Evolutionary conservation across 1,140 invertebrate genomes (phyloP), one percentile per base, ranked within the genome.

Genomic region (Drosophila lacteicornis): DNA sequence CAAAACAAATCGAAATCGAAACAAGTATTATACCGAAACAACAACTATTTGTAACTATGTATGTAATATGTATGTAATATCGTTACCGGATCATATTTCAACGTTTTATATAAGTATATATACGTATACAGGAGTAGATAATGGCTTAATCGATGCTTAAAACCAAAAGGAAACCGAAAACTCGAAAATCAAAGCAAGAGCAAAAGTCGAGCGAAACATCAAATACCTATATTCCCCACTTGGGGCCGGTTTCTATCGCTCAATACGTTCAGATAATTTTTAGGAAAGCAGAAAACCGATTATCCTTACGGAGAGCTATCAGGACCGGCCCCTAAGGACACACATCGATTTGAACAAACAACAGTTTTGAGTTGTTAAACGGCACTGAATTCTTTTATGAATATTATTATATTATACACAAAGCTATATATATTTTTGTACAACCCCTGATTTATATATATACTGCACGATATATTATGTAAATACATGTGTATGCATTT

Each of bases 361-460:
- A 76, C 71, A 75, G 57, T 62, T 79, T 71, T 69, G 33, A 79
- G 75, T 79, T 79, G 65, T 78, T 78, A 53, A 40, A 58, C n/a
- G 17, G 75, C 75, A 79, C 75, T 58, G 57, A 79, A 58, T 56
- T 70, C 45, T 57, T 25, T 70, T 78, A 70, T 63, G 43, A 43
- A 76, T 67, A 57, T 75, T 63, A 25, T 67, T 66, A 76, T 56
- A 58, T 53, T 55, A 53, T 51, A 76, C 53, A 61, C 46, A 49
- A 53, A 68, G 45, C 59, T 82, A 79, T 86, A 62, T 82, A 79
- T 86, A 82, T 85, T 85, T 85, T 86, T 85, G 51, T 86, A 86
- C 19, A 59, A 80, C 43, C 65, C 69, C 57, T 71, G 47, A 40
- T 75, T 67, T 76, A 75, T 78, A 79, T 75, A 59, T 76, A 70